Evolutionary conservation across 2,888 invertebrate genomes (phyloP).

Genomic region (Melieria crassipennis): DNA sequence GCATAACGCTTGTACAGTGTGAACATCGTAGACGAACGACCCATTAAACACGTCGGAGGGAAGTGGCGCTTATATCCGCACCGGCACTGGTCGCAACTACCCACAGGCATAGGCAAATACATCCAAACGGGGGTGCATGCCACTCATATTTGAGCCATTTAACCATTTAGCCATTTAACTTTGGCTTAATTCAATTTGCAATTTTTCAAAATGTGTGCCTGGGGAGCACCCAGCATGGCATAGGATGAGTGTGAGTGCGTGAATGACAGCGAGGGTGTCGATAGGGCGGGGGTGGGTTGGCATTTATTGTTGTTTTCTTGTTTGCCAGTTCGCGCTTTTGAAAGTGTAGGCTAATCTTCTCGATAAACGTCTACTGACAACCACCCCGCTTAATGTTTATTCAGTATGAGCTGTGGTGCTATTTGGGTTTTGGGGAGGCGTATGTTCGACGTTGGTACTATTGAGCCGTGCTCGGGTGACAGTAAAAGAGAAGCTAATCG

Average conservation of each 20-base stretch:
- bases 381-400: too few species aligned
- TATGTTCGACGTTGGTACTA: too few species aligned
- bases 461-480: too few species aligned
- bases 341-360: constrained; percentile 2
- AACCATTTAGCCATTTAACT: constrained; percentile 63
- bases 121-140: background rate
- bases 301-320: constrained; percentile 17
- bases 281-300: background rate
- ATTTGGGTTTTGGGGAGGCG: too few species aligned
- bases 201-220: constrained; percentile 61
- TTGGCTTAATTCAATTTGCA: constrained; percentile 66
- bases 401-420: too few species aligned
- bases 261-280: background rate
- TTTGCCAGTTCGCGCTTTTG: constrained; percentile 22
- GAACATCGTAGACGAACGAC: too few species aligned
- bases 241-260: background rate
- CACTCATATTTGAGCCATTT: constrained; percentile 34
- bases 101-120: background rate
- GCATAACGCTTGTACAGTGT: too few species aligned
- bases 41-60: too few species aligned
- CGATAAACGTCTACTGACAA: too few species aligned
- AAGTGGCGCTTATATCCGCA: too few species aligned
- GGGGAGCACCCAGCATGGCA: constrained; percentile 25
- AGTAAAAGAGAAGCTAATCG: too few species aligned
- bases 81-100: background rate